Conservation (phyloP, 2,113 vertebrate species). For the Ceyx cyanopectus region DNA sequence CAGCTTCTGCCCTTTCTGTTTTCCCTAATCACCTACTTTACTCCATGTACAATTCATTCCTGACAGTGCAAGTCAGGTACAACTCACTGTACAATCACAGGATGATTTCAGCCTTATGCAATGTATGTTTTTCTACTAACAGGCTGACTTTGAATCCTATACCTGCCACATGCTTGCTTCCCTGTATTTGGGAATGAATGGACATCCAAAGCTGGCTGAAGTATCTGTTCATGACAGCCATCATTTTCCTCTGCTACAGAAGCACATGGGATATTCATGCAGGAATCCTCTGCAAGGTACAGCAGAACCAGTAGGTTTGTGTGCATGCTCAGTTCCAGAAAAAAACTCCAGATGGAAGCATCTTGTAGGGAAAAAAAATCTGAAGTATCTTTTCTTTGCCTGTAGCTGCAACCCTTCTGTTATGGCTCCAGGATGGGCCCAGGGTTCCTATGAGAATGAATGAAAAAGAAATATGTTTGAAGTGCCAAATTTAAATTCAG, state of each 20-base stretch:
- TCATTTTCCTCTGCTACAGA: background rate
- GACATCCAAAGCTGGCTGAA: background rate
- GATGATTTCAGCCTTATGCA: background rate
- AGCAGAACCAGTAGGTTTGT: background rate
- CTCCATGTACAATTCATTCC: background rate
- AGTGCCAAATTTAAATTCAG: background rate
- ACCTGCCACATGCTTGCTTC: background rate
- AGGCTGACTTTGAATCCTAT: background rate
- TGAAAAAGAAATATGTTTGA: background rate
- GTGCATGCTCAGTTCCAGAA: background rate
- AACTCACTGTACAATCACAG: background rate
- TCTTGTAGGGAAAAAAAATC: background rate
- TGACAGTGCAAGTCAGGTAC: background rate
- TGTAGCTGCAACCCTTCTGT: background rate
- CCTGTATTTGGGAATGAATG: background rate
- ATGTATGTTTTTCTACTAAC: background rate
- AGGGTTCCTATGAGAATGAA: background rate
- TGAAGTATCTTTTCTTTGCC: background rate
- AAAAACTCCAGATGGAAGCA: background rate
- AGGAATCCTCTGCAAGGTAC: background rate
- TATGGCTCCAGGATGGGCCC: background rate
- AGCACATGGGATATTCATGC: background rate
- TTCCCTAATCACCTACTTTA: background rate
- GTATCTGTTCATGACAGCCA: background rate
- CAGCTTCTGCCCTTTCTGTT: background rate